Evolutionary conservation across 2,113 vertebrate genomes (phyloP), one percentile per base, ranked within the genome.

Genomic region (Lucifuga dentata): DNA sequence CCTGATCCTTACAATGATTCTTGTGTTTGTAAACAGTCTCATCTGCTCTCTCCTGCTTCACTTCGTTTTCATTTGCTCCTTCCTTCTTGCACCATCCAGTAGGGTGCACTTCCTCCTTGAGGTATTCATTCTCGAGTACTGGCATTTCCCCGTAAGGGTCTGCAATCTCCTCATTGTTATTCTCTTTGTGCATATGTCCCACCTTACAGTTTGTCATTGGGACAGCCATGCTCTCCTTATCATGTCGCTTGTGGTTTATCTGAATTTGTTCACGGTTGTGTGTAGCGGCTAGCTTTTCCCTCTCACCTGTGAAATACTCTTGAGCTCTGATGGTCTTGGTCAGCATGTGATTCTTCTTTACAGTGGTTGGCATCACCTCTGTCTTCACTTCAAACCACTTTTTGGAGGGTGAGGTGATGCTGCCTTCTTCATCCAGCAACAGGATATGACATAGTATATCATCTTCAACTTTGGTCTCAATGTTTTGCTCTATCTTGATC

Each of bases 71-170:
- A 2, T 5, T 11, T 21, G 49, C 16, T 36, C 72, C 65, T 23
- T 77, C 46, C 19, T 58, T 51, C 19, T 74, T 36, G 32, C 21
- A 62, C 2, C 3, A 6, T 6, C 8, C 8, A 7, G n/a, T 15
- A 43, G 12, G 3, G 1, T 5, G 5, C 26, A 13, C 16, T 36
- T 59, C 21, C 9, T 77, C 52, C 26, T 72, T 71, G 4, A 81
- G 46, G 53, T 29, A 58, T 33, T 80, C 80, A 3, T 81, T 45
- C 67, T 89, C 58, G 1, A 84, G 80, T 2, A 74, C 63, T 1
- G 80, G 81, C 72, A 85, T 85, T 17, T 86, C 73, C 24, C 26
- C 46, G 2, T 65, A 69, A 1, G n/a, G 19, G 38, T 74, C 68
- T 0, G 23, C 6, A 0, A 9, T 15, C 3, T 59, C 35, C 24